These are phyloP conservation scores for Zaprionus davidi DNA, from an alignment of 1,140 invertebrate species.

Conservation along the genomic window DNA sequence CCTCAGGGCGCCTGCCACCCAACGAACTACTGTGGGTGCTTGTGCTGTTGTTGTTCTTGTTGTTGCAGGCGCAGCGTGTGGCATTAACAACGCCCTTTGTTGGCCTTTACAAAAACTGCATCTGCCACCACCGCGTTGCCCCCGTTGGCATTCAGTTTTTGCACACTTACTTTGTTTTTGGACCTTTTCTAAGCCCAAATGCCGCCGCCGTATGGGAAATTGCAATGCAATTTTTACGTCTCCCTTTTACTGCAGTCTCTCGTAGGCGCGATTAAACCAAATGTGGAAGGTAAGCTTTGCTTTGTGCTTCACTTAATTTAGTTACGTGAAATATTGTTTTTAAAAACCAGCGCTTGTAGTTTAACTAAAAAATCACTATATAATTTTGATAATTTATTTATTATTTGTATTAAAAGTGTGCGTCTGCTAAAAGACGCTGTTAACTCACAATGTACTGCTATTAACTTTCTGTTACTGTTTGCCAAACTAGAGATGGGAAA, in stretches of 20 bases:
- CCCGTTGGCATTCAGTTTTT: neutral
- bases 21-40: constrained; percentile 12
- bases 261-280: neutral
- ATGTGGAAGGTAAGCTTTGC: neutral
- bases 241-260: constrained; percentile 9
- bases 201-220: constrained; percentile 24
- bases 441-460: constrained; percentile 32
- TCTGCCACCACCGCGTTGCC: neutral
- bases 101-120: constrained; percentile 40
- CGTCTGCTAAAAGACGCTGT: constrained; percentile 41
- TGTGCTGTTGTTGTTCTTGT: constrained; percentile 12
- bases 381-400: constrained; percentile 48
- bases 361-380: constrained; percentile 29
- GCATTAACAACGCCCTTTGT: constrained; percentile 36
- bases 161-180: constrained; percentile 35
- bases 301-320: constrained; percentile 16
- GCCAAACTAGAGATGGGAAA: constrained; percentile 25
- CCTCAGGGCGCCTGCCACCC: constrained; percentile 46
- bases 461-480: constrained; percentile 11
- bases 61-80: constrained; percentile 28
- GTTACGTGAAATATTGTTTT: neutral
- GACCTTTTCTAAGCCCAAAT: constrained; percentile 17
- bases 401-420: constrained; percentile 42
- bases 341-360: constrained; percentile 23
- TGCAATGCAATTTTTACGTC: constrained; percentile 30